phyloP scores from a whole-genome alignment of 2,113 vertebrate species.

The Peromyscus maniculatus region DNA sequence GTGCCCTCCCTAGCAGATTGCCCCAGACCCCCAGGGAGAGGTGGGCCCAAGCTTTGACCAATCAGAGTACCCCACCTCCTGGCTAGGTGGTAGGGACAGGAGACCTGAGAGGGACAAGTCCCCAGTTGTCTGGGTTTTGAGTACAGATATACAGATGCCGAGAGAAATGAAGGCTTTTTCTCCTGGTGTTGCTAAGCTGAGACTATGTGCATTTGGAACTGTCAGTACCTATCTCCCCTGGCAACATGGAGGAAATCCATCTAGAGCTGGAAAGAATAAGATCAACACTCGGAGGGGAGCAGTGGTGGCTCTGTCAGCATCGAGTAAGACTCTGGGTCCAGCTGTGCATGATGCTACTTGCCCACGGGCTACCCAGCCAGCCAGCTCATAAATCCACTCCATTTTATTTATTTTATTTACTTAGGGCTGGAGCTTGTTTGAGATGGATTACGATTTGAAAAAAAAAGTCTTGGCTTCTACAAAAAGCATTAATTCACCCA shows the following conservation, averaged over 20 bases:
- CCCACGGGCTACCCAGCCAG: neutral
- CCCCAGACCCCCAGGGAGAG: neutral
- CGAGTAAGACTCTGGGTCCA: neutral
- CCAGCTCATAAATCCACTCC: neutral
- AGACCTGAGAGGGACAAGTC: neutral
- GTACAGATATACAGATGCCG: neutral
- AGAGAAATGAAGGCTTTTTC: constrained; percentile 43
- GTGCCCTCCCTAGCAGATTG: neutral
- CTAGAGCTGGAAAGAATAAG: constrained; percentile 40
- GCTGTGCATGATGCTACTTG: neutral
- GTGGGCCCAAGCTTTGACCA: neutral
- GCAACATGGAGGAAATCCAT: constrained; percentile 72
- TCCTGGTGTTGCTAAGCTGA: constrained; percentile 58
- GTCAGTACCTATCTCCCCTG: constrained; percentile 68
- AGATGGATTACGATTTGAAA: neutral
- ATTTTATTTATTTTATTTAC: neutral
- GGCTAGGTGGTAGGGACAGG: neutral
- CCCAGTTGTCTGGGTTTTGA: neutral
- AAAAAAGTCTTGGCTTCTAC: neutral
- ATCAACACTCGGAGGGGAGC: neutral
- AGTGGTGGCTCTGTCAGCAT: neutral
- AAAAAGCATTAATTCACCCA: neutral
- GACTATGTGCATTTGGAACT: constrained; percentile 62
- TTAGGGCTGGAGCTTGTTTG: neutral
- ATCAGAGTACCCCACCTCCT: neutral